A percentile compares a stretch with the other conserved stretches of the same genome.
These are phyloP conservation scores for Ectropis grisescens DNA, from an alignment of 1,140 invertebrate genomes.

Conservation along the genomic window DNA sequence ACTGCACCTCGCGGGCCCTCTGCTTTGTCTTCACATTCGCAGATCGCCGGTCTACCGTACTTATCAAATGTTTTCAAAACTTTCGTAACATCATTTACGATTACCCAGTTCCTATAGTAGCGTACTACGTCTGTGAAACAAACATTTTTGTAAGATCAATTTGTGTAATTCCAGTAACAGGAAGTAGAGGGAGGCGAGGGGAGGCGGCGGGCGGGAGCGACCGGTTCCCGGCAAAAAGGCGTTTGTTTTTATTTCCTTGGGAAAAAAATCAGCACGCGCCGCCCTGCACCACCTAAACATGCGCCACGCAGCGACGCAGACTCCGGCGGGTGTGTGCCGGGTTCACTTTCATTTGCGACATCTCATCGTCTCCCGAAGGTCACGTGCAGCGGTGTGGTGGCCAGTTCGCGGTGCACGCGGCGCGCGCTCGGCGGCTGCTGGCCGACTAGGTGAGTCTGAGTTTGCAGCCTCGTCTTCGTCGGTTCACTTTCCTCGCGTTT, in stretches of 20 bases:
- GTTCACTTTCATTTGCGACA: constrained; percentile 71
- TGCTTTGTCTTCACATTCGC: too few species aligned
- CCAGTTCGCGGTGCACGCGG: constrained; percentile 21
- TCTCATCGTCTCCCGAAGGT: constrained; percentile 65
- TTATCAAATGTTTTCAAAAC: too few species aligned
- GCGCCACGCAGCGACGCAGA: constrained; percentile 68
- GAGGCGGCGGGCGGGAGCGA: constrained; percentile 21
- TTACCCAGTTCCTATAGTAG: too few species aligned
- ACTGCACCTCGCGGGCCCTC: too few species aligned
- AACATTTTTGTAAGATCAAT: too few species aligned
- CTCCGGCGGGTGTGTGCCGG: constrained; percentile 49
- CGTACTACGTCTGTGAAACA: too few species aligned
- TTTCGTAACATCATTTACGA: too few species aligned
- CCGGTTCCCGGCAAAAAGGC: constrained; percentile 49
- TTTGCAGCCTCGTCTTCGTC: constrained; percentile 39
- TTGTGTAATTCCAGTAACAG: too few species aligned
- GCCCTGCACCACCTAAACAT: constrained; percentile 67
- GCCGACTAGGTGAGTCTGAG: constrained; percentile 61
- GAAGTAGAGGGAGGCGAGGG: too few species aligned
- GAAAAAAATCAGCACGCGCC: constrained; percentile 61
- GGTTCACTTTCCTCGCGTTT: constrained; percentile 45
- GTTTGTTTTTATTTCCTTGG: constrained; percentile 66
- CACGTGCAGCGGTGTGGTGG: constrained; percentile 37
- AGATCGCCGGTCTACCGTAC: too few species aligned
- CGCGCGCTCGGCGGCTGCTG: constrained; percentile 40